Base-by-base conservation (phyloP, 1,140 invertebrate species). In the Bombyx mandarina region DNA sequence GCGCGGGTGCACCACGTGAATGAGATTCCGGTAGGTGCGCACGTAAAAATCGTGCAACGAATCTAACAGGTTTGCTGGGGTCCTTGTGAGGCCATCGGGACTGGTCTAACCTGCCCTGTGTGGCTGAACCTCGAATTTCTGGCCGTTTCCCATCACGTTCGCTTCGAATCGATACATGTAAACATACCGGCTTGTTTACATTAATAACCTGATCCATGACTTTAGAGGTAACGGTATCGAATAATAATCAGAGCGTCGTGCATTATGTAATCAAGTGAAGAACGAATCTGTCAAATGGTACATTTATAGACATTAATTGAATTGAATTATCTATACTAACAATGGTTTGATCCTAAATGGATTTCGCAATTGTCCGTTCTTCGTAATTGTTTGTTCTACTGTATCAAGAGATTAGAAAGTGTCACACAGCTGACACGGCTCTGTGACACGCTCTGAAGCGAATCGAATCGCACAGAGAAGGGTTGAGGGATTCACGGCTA, bases 21-120 rank as follows among this genome's bases (percentile, higher is more conserved):
- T 86, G 84, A 84, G 80, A 85, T 82, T 84, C 80, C 84, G 82
- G 82, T 86, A 86, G 83, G 79, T 81, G 82, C 78, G 78, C 82
- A 85, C 83, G 83, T 87, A 87, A 87, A 87, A 87, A 87, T 87
- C 83, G 81, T 85, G 80, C 83, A 84, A 87, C 83, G 78, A 85
- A 87, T 87, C 83, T 85, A 85, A 87, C 83, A 87, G 83, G 83
- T 87, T 87, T 87, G 76, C 80, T 78, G 83, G 79, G 79, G 82
- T 87, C 83, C 82, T 87, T 85, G 84, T 72, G 81, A 84, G 79
- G 82, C 77, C 84, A 80, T 73, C 75, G 79, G 82, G 84, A 87
- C 84, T 85, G 84, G 84, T 87, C 84, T 87, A 85, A 87, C 82
- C 84, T 85, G 84, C 84, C 82, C 77, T 77, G 78, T 73, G 75